A percentile compares a stretch with the other conserved stretches of the same genome.
Evolutionary conservation across 2,797 vertebrate genomes (phyloP).

Genomic region (Cichlasoma orientale): DNA sequence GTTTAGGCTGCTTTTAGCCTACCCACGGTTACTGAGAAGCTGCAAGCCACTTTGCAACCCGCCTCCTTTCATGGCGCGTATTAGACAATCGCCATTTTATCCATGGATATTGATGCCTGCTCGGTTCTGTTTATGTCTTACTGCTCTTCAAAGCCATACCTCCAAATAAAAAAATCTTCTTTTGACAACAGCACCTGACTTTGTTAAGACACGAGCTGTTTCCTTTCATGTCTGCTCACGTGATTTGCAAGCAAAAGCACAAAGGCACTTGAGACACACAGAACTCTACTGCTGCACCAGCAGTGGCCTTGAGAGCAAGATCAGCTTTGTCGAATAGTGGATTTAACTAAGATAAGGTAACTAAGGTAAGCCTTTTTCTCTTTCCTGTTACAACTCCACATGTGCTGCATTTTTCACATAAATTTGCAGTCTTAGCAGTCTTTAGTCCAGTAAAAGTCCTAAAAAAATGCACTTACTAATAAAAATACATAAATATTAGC

Average conservation of each 20-base stretch:
- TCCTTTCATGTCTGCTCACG: neutral
- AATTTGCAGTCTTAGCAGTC: neutral
- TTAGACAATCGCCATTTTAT: neutral
- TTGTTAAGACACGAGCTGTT: neutral
- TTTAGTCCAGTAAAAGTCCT: too few relatives aligned
- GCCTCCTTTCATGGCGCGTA: neutral
- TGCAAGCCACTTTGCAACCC: neutral
- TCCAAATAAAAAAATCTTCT: neutral
- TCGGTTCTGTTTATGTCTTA: neutral
- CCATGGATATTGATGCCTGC: neutral
- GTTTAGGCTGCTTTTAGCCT: too few relatives aligned
- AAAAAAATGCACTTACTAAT: too few relatives aligned
- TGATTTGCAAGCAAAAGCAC: neutral
- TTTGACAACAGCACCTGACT: neutral
- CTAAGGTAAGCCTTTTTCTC: neutral
- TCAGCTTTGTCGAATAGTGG: neutral
- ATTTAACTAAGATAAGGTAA: neutral
- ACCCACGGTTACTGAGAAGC: too few relatives aligned
- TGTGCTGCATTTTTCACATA: neutral
- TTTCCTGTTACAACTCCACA: neutral
- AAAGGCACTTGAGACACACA: neutral
- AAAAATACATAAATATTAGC: neutral
- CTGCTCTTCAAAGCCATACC: neutral
- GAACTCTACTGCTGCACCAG: neutral
- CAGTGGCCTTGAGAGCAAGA: neutral